Evolutionary conservation across 2,113 vertebrate species (phyloP).

Genomic region (Bujurquina vittata): DNA sequence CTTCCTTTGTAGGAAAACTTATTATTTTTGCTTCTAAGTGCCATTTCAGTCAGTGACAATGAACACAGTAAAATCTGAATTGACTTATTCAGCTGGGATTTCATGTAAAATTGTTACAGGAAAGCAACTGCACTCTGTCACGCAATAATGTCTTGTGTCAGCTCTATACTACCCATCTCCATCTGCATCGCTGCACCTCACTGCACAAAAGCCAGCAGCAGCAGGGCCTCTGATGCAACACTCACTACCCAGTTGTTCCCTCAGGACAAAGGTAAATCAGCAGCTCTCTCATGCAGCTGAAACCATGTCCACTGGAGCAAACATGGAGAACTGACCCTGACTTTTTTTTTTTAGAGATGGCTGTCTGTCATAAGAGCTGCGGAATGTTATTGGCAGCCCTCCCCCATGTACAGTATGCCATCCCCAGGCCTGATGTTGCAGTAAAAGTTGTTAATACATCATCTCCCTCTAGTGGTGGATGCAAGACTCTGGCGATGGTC

Average conservation of each 20-base stretch:
- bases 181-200: slow-evolving; percentile 64
- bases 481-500: slow-evolving; percentile 24
- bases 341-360: neutral
- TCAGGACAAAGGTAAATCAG: slow-evolving; percentile 45
- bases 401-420: neutral
- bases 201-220: slow-evolving; percentile 52
- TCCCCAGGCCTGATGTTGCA: slow-evolving; percentile 49
- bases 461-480: slow-evolving; percentile 61
- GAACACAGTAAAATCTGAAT: neutral
- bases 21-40: neutral
- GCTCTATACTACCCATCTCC: slow-evolving; percentile 54
- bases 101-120: slow-evolving; percentile 27
- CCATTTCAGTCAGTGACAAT: slow-evolving; percentile 13
- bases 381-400: slow-evolving; percentile 28
- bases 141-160: slow-evolving; percentile 58
- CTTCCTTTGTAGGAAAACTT: neutral
- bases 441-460: slow-evolving; percentile 3
- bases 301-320: slow-evolving; percentile 26
- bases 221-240: slow-evolving; percentile 53
- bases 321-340: slow-evolving; percentile 15
- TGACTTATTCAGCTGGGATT: slow-evolving; percentile 21
- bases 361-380: slow-evolving; percentile 8
- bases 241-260: slow-evolving; percentile 39
- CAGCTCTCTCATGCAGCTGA: slow-evolving; percentile 30
- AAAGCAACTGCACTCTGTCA: slow-evolving; percentile 49